A percentile compares a stretch with the other conserved stretches of the same genome.
phyloP scores from a whole-genome alignment of 2,113 vertebrate genomes.

The Neogobius melanostomus region DNA sequence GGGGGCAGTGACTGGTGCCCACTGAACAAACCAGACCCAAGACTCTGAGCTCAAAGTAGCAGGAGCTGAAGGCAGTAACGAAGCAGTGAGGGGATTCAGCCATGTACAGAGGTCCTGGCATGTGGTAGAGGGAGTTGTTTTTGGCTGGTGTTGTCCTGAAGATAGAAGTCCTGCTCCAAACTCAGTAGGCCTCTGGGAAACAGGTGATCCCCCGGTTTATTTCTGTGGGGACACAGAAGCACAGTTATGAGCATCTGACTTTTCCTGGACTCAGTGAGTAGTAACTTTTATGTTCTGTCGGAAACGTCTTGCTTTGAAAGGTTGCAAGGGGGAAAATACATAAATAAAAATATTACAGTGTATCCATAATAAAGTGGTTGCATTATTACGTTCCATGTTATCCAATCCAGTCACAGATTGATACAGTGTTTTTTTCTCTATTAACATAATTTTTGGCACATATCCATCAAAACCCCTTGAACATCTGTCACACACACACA shows the following conservation, averaged over 20 bases:
- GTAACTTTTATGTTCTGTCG: neutral
- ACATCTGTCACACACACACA: conserved; percentile 2
- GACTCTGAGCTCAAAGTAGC: conserved; percentile 82
- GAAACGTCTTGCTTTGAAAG: no score
- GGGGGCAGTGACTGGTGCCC: conserved; percentile 85
- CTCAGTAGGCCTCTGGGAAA: conserved; percentile 89
- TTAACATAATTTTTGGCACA: neutral
- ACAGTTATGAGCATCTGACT: conserved; percentile 30
- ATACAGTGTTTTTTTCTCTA: no score
- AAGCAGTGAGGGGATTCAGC: conserved; percentile 84
- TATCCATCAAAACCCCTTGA: conserved; percentile 15
- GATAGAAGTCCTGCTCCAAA: conserved; percentile 86
- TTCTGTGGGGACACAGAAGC: conserved; percentile 71
- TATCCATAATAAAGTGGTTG: no score
- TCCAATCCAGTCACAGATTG: no score
- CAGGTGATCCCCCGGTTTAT: conserved; percentile 91
- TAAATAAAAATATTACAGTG: no score
- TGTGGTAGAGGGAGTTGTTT: conserved; percentile 77
- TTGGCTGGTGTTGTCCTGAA: conserved; percentile 83
- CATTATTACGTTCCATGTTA: no score
- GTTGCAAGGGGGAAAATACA: no score
- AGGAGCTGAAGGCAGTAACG: conserved; percentile 83
- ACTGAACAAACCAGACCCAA: conserved; percentile 72
- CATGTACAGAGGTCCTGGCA: conserved; percentile 62
- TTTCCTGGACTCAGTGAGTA: neutral